Evolutionary conservation across 2,888 invertebrate species (phyloP), one percentile per base, ranked within the genome.

Genomic region (Megamerina dolium): DNA sequence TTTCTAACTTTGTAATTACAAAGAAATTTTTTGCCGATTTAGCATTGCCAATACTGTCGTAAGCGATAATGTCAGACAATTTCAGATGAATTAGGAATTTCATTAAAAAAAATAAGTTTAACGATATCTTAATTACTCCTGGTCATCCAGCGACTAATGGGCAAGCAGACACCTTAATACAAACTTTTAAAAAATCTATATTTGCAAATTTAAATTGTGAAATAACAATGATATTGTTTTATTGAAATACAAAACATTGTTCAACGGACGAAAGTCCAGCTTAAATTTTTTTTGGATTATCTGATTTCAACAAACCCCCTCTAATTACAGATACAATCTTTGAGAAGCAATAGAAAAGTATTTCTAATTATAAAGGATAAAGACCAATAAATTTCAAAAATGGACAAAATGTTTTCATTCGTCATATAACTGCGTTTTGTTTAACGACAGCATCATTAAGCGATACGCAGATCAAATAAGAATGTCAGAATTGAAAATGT

Each of bases 51-150:
- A 34, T 6, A 35, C 30, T 3, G 19, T 46, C 27, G 46, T 46
- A 5, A 45, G 42, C 20, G 44, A 51, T 23, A 51, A 51, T 35
- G 47, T 45, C 2, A 23, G 40, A 16, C 43, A 44, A 36, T 51
- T 48, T n/a, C n/a, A n/a, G n/a, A n/a, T n/a, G n/a, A n/a, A n/a
- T n/a, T 40, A 34, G 27, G 27, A 37, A 10, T 2, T 46, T 46
- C 33, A 27, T 10, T 23, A 16, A 33, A 17, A 9, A 16, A 17
- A 33, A 33, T n/a, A 17, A 17, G n/a, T 18, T 33, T 17, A 33
- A 18, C 10, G n/a, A 33, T n/a, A 18, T 33, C n/a, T 18, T 16
- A 16, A 33, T 9, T 3, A 19, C 33, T 33, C 16, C 33, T 17
- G 16, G 16, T 10, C n/a, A n/a, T n/a, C n/a, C n/a, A n/a, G n/a